Evolutionary conservation across 2,113 vertebrate genomes (phyloP), one percentile per base, ranked within the genome.

Genomic region (Calyptomena viridis): DNA sequence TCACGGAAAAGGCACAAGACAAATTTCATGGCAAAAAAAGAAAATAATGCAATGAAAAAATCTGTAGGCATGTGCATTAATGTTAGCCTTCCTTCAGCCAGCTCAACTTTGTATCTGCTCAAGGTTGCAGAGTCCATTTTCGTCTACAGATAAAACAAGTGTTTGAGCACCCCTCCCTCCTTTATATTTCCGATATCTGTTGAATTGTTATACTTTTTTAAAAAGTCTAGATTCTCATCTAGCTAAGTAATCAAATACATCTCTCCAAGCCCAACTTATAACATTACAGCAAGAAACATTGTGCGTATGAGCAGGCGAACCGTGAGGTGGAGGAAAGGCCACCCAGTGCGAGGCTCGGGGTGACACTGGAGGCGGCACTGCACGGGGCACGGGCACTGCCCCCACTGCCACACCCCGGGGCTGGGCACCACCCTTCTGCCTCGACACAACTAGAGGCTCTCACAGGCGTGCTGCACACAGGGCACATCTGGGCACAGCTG

Each of bases 1-100:
- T 75, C 28, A 78, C 33, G 56, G 25, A 42, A 56, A 79, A 84
- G 40, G n/a, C 64, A 84, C 5, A 39, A 90, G 25, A 33, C 44
- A 78, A 80, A 85, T 76, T 93, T 79, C 60, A 87, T 37, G 50
- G 50, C 53, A 67, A 87, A 86, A 66, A 33, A 94, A 42, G 28
- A 90, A 80, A 73, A 88, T 17, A 93, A 62, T 42, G 27, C 17
- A 31, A 69, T 21, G 47, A 73, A 50, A 37, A 60, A 55, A 25
- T 31, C 42, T 59, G 31, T 28, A 62, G 55, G 42, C 30, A 47
- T 14, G 12, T 46, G 5, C 4, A 2, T 58, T 18, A 83, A 53
- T 49, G 24, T 55, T 71, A 77, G 15, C 50, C 28, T 53, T 53
- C 35, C 19, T 81, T 60, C 44, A 73, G 53, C 8, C 58, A 79